Percentiles rank a stretch among this genome's conserved stretches.
Evolutionary conservation across 2,888 invertebrate species (phyloP).

Genomic region (Synergus laeviventris): DNA sequence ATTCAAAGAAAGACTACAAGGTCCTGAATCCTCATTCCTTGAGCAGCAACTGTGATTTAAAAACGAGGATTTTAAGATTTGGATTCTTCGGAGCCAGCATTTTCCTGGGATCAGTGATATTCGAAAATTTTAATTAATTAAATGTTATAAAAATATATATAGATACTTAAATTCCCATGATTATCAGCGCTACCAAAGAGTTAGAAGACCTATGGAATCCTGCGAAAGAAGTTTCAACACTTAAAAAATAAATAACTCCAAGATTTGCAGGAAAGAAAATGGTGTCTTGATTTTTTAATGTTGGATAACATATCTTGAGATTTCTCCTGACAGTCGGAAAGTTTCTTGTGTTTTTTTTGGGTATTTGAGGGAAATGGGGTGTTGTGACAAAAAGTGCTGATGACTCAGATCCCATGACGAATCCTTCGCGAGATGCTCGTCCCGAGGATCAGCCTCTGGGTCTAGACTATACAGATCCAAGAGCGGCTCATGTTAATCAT

Average conservation of each 20-base stretch:
- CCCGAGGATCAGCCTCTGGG: constrained; percentile 73
- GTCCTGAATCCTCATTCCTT: background rate
- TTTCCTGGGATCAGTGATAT: background rate
- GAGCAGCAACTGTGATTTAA: background rate
- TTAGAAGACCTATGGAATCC: background rate
- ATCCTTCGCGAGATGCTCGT: constrained; percentile 73
- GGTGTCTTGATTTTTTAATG: background rate
- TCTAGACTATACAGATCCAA: constrained; percentile 69
- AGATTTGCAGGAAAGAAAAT: background rate
- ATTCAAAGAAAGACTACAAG: constrained; percentile 27
- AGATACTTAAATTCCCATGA: background rate
- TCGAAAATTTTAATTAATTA: background rate
- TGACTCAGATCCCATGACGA: constrained; percentile 71
- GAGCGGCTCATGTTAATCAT: constrained; percentile 62
- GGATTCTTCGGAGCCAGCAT: background rate
- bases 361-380: constrained; percentile 45
- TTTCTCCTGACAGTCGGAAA: background rate
- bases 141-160: background rate
- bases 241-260: background rate
- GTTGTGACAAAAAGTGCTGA: constrained; percentile 53
- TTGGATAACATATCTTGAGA: background rate
- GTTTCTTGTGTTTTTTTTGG: background rate
- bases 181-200: background rate
- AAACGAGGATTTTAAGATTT: background rate
- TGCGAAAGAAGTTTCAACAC: background rate